These are phyloP conservation scores for Philhelius pedissequus DNA, from an alignment of 2,888 invertebrate genomes.

Conservation along the genomic window DNA sequence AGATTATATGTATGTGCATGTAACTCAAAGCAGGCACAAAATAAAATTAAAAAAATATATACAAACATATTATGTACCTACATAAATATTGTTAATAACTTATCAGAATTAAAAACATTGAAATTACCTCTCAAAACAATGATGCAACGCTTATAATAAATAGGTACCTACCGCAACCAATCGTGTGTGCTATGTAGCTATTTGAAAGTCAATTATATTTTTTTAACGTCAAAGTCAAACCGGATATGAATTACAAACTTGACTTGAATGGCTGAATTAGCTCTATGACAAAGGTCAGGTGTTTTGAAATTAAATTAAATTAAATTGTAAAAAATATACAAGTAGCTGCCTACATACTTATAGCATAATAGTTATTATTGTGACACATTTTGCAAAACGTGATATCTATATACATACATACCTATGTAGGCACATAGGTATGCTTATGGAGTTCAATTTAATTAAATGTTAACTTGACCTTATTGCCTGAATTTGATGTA, in stretches of 20 bases:
- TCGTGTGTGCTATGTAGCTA: not conserved
- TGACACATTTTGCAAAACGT: slow-evolving; percentile 29
- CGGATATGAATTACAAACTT: slow-evolving; percentile 59
- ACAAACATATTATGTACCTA: not conserved
- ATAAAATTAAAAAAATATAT: not conserved
- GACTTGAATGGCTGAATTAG: slow-evolving; percentile 31
- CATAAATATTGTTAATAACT: not conserved
- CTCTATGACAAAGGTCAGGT: slow-evolving; percentile 44
- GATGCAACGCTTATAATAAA: slow-evolving; percentile 8
- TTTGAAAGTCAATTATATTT: slow-evolving; percentile 35
- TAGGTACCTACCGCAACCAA: not conserved
- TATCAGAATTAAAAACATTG: slow-evolving; percentile 1
- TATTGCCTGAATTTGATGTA: slow-evolving; percentile 9
- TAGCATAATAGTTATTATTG: not conserved
- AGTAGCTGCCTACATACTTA: not conserved
- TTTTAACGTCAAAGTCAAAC: slow-evolving; percentile 41
- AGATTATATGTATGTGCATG: not conserved
- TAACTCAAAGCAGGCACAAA: not conserved
- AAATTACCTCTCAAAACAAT: slow-evolving; percentile 30
- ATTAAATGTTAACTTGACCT: slow-evolving; percentile 54
- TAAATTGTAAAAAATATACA: not conserved
- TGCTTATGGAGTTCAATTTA: slow-evolving; percentile 38
- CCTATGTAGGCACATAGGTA: no score
- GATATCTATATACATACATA: no score
- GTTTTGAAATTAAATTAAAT: slow-evolving; percentile 35